These are phyloP conservation scores for Ochotona curzoniae DNA, from an alignment of 2,113 vertebrate species.

Conservation along the genomic window DNA sequence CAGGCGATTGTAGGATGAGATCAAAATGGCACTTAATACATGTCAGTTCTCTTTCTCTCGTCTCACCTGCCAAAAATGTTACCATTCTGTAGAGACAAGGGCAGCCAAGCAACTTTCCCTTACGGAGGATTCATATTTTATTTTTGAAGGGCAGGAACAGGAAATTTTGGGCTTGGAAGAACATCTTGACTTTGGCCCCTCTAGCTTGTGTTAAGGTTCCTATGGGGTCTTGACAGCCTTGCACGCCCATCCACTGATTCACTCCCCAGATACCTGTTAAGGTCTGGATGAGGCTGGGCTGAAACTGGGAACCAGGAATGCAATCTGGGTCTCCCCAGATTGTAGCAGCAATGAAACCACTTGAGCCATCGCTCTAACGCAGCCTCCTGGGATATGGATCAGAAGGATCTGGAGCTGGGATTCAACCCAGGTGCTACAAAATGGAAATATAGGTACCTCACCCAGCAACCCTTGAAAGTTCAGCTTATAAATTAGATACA, in stretches of 20 bases:
- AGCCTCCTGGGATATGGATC: too few species aligned
- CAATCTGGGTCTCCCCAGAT: too few species aligned
- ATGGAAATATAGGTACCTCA: too few species aligned
- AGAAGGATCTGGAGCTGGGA: too few species aligned
- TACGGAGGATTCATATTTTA: not conserved
- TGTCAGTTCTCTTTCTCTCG: not conserved
- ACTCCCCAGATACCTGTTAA: too few species aligned
- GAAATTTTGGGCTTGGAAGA: not conserved
- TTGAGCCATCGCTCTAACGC: too few species aligned
- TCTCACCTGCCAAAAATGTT: constrained; percentile 20
- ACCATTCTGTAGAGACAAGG: not conserved
- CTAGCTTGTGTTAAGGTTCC: not conserved
- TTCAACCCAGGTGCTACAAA: too few species aligned
- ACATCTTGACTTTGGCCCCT: not conserved
- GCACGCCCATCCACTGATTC: too few species aligned
- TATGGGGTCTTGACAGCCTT: not conserved
- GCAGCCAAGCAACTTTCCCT: constrained; percentile 36
- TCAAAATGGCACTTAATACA: not conserved
- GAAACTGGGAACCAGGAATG: too few species aligned
- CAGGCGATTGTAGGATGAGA: constrained; percentile 24
- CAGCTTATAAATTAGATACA: not conserved
- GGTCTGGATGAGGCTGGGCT: too few species aligned
- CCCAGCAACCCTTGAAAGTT: too few species aligned
- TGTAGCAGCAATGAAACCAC: too few species aligned
- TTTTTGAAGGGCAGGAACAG: not conserved